phyloP scores from a whole-genome alignment of 2,888 invertebrate species.

The Branchinecta sandiegonensis region DNA sequence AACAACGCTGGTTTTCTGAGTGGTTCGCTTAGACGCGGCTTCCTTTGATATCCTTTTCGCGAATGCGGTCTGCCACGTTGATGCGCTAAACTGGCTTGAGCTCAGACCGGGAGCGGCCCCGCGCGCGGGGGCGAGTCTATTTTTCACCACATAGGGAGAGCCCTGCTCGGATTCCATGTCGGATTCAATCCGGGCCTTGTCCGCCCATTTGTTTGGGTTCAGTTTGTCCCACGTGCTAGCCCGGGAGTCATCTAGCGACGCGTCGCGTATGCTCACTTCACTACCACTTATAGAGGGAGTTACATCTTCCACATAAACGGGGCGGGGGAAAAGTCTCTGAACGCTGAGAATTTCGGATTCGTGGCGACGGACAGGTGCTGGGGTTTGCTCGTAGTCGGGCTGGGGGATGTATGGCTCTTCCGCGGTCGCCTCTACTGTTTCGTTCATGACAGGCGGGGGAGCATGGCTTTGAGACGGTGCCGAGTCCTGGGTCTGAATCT shows the following conservation, averaged over 20 bases:
- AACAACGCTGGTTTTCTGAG: background rate
- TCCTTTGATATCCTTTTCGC: slow-evolving; percentile 23
- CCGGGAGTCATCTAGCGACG: slow-evolving; percentile 1
- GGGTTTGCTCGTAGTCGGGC: slow-evolving; percentile 22
- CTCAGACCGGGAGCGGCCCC: slow-evolving; percentile 4
- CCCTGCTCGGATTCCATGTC: background rate
- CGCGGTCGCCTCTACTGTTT: background rate
- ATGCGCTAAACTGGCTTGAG: slow-evolving; percentile 22
- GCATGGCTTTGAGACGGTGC: background rate
- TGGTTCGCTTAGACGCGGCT: slow-evolving; percentile 17
- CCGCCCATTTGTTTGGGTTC: slow-evolving; percentile 9
- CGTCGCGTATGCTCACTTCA: background rate
- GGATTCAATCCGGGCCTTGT: background rate
- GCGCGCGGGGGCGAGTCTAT: background rate
- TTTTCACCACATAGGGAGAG: background rate
- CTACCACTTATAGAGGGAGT: slow-evolving; percentile 3
- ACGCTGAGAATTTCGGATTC: background rate
- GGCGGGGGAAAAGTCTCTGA: background rate
- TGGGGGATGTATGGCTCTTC: slow-evolving; percentile 23
- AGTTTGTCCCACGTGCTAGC: background rate
- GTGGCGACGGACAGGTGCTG: slow-evolving; percentile 5
- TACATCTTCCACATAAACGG: slow-evolving; percentile 14
- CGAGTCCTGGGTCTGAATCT: background rate
- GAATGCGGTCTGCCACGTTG: slow-evolving; percentile 19
- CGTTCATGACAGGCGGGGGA: background rate